These are phyloP conservation scores for Apodemus speciosus DNA, from an alignment of 2,113 vertebrate species.

Conservation along the genomic window DNA sequence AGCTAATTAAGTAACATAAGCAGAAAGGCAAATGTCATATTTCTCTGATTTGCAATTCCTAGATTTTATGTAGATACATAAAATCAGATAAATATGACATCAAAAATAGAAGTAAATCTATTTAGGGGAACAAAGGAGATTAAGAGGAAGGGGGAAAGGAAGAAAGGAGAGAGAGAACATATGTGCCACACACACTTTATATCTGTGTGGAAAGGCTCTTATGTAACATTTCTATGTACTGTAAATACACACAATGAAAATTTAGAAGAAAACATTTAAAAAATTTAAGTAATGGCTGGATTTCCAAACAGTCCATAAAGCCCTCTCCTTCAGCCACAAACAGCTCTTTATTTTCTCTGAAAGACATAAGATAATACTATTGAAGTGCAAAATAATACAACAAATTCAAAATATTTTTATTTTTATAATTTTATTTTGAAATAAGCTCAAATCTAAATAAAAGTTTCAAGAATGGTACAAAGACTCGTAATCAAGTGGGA, in stretches of 20 bases:
- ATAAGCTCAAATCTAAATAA: slow-evolving; percentile 50
- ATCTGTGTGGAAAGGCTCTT: neutral
- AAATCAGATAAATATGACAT: neutral
- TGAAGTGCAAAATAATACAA: neutral
- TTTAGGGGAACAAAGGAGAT: neutral
- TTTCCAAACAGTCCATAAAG: neutral
- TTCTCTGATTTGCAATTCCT: neutral
- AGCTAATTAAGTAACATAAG: neutral
- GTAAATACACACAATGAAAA: slow-evolving; percentile 20
- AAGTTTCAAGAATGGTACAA: slow-evolving; percentile 53
- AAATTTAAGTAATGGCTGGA: neutral
- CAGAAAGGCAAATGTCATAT: neutral
- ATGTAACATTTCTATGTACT: neutral
- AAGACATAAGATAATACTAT: slow-evolving; percentile 8
- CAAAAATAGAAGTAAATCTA: neutral
- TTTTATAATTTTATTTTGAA: slow-evolving; percentile 67
- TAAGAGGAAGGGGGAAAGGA: neutral
- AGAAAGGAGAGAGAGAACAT: neutral
- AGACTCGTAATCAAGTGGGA: neutral
- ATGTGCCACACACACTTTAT: neutral
- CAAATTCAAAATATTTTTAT: slow-evolving; percentile 38
- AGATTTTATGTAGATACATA: neutral
- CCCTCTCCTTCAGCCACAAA: neutral
- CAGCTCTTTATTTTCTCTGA: neutral
- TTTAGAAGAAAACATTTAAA: slow-evolving; percentile 9